Evolutionary conservation across 1,140 invertebrate species (phyloP).

Genomic region (Radopholus similis): DNA sequence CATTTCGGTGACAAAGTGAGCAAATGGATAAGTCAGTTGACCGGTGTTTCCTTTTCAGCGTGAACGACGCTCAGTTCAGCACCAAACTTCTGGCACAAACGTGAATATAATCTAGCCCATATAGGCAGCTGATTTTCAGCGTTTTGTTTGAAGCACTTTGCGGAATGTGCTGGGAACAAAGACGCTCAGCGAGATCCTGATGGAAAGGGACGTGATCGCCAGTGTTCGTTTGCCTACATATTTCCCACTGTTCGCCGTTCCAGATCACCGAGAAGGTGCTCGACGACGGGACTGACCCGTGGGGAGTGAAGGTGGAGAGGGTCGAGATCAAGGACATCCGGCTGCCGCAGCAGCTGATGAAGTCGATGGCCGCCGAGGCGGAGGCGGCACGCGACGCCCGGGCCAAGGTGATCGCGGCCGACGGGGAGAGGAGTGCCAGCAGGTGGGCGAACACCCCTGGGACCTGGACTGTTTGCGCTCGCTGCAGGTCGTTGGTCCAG

Average conservation of each 20-base stretch:
- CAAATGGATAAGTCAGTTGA: background rate
- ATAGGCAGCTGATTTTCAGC: background rate
- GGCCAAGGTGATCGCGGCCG: constrained; percentile 64
- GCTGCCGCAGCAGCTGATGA: constrained; percentile 75
- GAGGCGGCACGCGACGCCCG: constrained; percentile 76
- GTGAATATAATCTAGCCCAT: background rate
- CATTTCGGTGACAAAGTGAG: constrained; percentile 55
- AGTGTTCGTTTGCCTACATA: constrained; percentile 66
- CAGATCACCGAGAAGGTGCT: constrained; percentile 64
- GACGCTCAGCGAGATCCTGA: constrained; percentile 81
- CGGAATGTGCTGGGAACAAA: constrained; percentile 88
- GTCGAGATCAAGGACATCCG: constrained; percentile 76
- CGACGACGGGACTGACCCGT: constrained; percentile 88
- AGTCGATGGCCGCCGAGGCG: constrained; percentile 76
- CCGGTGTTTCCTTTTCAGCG: constrained; percentile 50
- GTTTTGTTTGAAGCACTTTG: constrained; percentile 60
- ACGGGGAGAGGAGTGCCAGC: constrained; percentile 75
- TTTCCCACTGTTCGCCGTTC: constrained; percentile 1
- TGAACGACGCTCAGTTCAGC: constrained; percentile 64
- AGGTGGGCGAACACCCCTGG: constrained; percentile 27
- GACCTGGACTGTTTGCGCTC: background rate
- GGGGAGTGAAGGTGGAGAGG: constrained; percentile 93
- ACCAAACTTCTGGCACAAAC: constrained; percentile 62
- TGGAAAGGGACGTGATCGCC: constrained; percentile 83
- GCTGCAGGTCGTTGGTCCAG: constrained; percentile 69